Conservation (phyloP, 2,113 vertebrate genomes). For the human (Homo sapiens) region DNA sequence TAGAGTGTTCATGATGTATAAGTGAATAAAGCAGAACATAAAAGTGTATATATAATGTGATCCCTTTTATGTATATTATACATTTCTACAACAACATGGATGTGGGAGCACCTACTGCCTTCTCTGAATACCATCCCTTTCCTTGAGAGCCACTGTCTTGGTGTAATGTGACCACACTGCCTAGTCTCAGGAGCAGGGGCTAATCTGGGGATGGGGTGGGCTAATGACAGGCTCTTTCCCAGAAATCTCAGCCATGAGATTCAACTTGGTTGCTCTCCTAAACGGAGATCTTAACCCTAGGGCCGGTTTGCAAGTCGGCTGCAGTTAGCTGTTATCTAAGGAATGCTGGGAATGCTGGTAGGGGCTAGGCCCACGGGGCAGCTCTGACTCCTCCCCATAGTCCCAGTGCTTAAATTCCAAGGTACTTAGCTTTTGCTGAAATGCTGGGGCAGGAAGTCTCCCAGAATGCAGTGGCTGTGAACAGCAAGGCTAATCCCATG, state of each 20-base stretch:
- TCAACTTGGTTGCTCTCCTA: neutral
- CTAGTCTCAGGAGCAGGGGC: too few species aligned
- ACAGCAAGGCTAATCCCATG: neutral
- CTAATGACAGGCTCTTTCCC: neutral
- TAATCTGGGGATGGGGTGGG: neutral
- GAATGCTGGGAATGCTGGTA: constrained; percentile 37
- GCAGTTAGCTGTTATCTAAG: neutral
- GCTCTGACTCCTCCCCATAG: neutral
- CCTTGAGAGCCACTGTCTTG: neutral
- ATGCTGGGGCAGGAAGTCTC: neutral
- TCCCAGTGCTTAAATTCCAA: neutral
- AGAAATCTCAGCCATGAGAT: neutral
- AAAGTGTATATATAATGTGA: neutral
- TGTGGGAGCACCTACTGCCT: too few species aligned
- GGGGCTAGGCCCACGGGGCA: neutral
- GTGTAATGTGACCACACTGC: neutral
- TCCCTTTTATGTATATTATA: neutral
- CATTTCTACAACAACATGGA: neutral
- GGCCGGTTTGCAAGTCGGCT: too few species aligned
- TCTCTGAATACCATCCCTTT: neutral
- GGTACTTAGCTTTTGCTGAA: neutral
- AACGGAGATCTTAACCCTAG: neutral
- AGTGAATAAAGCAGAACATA: neutral
- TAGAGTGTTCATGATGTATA: neutral
- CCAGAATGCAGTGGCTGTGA: neutral